phyloP scores from a whole-genome alignment of 92 coral and sea anemone genomes.

The Bergia puertoricense region DNA sequence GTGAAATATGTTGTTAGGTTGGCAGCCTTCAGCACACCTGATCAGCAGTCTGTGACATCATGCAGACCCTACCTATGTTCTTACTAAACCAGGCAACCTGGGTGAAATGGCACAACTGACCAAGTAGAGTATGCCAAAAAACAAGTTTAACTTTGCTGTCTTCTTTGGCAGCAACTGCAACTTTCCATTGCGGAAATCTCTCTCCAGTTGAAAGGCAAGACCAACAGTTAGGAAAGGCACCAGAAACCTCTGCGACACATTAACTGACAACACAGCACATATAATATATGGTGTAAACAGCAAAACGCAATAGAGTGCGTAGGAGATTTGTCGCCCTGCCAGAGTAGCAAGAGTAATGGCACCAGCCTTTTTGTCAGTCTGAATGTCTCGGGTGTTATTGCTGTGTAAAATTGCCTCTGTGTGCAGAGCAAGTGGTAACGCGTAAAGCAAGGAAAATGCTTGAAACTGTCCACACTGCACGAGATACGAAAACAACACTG shows the following conservation, averaged over 20 bases:
- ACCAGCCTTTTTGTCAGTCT: conserved; percentile 79
- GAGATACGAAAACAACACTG: conserved; percentile 86
- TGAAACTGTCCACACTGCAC: conserved; percentile 91
- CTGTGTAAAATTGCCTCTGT: conserved; percentile 97
- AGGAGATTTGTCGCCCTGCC: conserved; percentile 82
- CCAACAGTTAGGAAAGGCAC: conserved; percentile 75
- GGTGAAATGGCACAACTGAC: conserved; percentile 78
- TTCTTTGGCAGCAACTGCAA: conserved; percentile 62
- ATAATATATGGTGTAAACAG: conserved; percentile 88
- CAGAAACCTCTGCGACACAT: conserved; percentile 70
- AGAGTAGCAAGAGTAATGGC: conserved; percentile 87
- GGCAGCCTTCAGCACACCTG: too few relatives aligned
- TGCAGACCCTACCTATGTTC: neutral
- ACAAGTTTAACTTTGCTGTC: conserved; percentile 88
- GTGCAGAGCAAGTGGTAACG: conserved; percentile 84
- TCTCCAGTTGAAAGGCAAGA: conserved; percentile 80
- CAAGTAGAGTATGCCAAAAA: conserved; percentile 77
- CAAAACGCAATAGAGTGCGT: conserved; percentile 71
- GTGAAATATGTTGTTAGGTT: too few relatives aligned
- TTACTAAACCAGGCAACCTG: conserved; percentile 59
- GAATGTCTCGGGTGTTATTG: conserved; percentile 91
- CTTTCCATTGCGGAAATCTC: conserved; percentile 75
- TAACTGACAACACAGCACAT: conserved; percentile 82
- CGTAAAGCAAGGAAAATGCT: conserved; percentile 69
- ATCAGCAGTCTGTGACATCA: neutral